Evolutionary conservation across 2,888 invertebrate species (phyloP).

Genomic region (Dromius quadrimaculatus): DNA sequence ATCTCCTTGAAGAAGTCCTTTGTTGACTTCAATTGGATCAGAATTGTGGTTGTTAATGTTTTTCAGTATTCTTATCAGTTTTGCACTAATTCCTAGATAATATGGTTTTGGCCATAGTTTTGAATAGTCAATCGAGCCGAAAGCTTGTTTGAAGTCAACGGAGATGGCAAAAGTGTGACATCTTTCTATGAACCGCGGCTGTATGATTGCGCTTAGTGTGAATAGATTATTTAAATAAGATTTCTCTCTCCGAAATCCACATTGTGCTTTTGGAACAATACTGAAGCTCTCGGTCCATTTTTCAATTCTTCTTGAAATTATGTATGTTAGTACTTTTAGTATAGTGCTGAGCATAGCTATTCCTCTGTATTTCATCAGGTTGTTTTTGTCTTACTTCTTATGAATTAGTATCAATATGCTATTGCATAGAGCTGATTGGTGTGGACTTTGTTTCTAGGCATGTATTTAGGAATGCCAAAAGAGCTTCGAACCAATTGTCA

Average conservation of each 20-base stretch:
- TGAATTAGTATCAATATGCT: background rate
- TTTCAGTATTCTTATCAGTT: background rate
- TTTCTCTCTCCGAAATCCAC: constrained; percentile 20
- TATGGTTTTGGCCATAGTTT: background rate
- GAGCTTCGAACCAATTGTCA: too few relatives aligned
- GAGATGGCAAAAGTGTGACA: constrained; percentile 14
- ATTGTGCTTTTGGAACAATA: constrained; percentile 18
- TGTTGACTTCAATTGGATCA: background rate
- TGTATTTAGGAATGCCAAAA: too few relatives aligned
- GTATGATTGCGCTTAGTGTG: background rate
- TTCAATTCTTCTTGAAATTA: constrained; percentile 12
- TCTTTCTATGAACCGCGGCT: background rate
- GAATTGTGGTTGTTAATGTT: background rate
- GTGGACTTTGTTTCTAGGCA: too few relatives aligned
- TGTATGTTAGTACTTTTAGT: constrained; percentile 24
- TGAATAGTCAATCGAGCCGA: background rate
- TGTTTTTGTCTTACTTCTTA: constrained; percentile 10
- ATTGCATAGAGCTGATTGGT: too few relatives aligned
- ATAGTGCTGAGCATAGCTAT: constrained; percentile 29
- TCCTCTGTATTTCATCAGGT: constrained; percentile 35
- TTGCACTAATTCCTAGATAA: background rate
- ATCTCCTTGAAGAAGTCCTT: background rate
- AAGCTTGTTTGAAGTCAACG: constrained; percentile 33
- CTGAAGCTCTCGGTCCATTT: constrained; percentile 9
- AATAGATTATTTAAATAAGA: constrained; percentile 14